Base-by-base conservation (phyloP, 2,797 vertebrate genomes). In the Holocentrus rufus region DNA sequence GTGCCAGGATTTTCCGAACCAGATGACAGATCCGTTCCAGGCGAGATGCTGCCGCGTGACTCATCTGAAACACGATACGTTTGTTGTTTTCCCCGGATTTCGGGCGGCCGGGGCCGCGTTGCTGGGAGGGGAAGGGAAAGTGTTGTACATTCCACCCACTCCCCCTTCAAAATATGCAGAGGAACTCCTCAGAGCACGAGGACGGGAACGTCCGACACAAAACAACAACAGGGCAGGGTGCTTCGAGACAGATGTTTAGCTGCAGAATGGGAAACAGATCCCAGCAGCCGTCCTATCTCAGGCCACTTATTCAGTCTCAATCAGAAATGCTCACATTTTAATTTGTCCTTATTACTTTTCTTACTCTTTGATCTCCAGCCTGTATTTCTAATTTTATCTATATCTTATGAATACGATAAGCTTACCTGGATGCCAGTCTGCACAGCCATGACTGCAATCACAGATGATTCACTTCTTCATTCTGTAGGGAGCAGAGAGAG, bases 391-490 rank as follows among this genome's bases (percentile, higher is more conserved):
- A 59, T 18, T 6, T 5, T 53, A 23, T 2, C 36, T 30, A n/a
- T 2, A 20, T 36, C 8, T n/a, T 10, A 3, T 58, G 1, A 39
- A 8, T 8, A 47, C 1, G 3, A 4, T 3, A 44, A 42, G 13
- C 54, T 15, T 89, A 95, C 94, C 93, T 94, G 94, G 80, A 94
- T 83, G 76, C 92, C 93, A 62, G 93, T 82, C 86, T 94, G 93
- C 85, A 95, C 89, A 62, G 93, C 92, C 94, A 95, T 95, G 79
- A 66, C 82, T 75, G 81, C 2, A 39, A 56, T 87, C 69, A 61
- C 59, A 10, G 72, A 46, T 18, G 39, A 65, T 53, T 94, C 89
- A 93, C 87, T 85, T 89, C 87, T 92, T 92, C 92, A 93, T 93
- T 86, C 94, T 94, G 90, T 42, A 77, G 85, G 56, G 69, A 58